Evolutionary conservation across 2,113 vertebrate genomes (phyloP), one percentile per base, ranked within the genome.

Genomic region (Pituophis catenifer): DNA sequence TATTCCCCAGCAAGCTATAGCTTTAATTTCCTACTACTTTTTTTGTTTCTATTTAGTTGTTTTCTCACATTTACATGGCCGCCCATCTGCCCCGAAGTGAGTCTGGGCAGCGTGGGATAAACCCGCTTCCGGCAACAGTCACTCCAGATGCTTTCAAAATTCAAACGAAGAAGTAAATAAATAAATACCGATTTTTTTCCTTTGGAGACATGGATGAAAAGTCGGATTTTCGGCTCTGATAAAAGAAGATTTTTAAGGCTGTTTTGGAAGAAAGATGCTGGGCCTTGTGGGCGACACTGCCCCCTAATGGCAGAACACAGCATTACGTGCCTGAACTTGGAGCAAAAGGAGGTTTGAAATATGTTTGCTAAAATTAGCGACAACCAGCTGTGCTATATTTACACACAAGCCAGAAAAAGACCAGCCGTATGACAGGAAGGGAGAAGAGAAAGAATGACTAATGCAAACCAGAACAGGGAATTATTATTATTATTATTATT

Each of bases 321-420:
- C 9, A 55, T 21, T 81, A 33, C 48, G 65, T 1, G 3, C n/a
- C 29, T 38, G 4, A 44, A 10, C 17, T 33, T 58, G 21, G 58
- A 92, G 19, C 44, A 88, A 54, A 89, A 11, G 24, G 21, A 21
- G 48, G 5, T 24, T 44, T 8, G 19, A 8, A 75, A 70, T 3
- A 54, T 13, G 6, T 13, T 29, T 70, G 86, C 86, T 88, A 92
- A 57, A 92, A 92, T 92, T 92, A 92, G 75, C 57, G 24, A n/a
- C 52, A 81, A 55, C 50, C 2, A 8, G 24, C 92, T 0, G 11
- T 33, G 26, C 52, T 92, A 70, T 92, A 54, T 89, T 89, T 89
- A 55, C 15, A 50, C 58, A 15, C 86, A 65, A 89, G 33, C 38
- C 86, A 59, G 65, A 85, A 65, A 62, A 62, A n/a, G 85, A 48